These are phyloP conservation scores for Pampusana beccarii DNA, from an alignment of 2,113 vertebrate species.

Conservation along the genomic window DNA sequence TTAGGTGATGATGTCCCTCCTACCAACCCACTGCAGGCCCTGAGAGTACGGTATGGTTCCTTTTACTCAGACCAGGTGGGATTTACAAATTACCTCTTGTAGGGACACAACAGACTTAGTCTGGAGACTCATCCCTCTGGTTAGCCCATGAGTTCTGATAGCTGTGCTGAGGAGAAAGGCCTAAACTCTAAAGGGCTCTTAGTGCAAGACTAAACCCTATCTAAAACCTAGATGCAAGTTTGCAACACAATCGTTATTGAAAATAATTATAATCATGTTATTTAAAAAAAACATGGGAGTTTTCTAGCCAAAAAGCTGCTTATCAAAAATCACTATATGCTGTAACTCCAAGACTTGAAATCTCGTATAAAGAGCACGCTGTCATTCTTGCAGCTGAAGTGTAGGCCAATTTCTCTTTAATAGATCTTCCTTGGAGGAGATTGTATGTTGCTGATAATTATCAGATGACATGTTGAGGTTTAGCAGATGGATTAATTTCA, in stretches of 20 bases:
- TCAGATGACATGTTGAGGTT: conserved; percentile 71
- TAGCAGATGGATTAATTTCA: conserved; percentile 74
- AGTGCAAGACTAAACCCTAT: background rate
- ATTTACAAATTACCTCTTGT: background rate
- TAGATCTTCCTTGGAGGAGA: conserved; percentile 72
- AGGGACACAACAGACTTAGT: background rate
- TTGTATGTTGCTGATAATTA: conserved; percentile 65
- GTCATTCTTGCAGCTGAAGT: conserved; percentile 49
- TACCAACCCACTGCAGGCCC: background rate
- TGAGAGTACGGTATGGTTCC: background rate
- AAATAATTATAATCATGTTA: background rate
- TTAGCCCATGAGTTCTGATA: background rate
- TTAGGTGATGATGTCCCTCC: too few species aligned
- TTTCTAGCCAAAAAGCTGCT: background rate
- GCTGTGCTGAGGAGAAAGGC: background rate
- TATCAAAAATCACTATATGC: background rate
- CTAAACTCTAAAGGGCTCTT: background rate
- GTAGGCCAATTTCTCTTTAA: conserved; percentile 69
- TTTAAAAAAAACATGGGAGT: background rate
- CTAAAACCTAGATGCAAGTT: background rate
- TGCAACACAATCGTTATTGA: background rate
- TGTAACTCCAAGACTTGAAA: conserved; percentile 22
- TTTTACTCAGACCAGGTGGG: background rate
- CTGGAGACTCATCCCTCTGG: background rate
- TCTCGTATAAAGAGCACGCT: conserved; percentile 49